A percentile compares a stretch with the other conserved stretches of the same genome.
These are phyloP conservation scores for Hiodon alosoides DNA, from an alignment of 2,113 vertebrate species.

Conservation along the genomic window DNA sequence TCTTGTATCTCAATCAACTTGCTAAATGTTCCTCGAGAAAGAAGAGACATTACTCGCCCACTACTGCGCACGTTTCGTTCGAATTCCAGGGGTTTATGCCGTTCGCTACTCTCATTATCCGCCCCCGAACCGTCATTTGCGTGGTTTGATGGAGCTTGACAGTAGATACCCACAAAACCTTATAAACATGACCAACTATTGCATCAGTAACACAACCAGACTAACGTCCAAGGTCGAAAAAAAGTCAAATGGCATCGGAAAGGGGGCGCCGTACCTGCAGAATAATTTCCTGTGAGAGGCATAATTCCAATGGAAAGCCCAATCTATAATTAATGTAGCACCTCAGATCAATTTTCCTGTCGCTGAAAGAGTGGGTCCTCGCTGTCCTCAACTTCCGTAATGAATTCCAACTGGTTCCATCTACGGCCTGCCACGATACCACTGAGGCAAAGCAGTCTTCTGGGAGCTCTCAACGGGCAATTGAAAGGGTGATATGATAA, in stretches of 20 bases:
- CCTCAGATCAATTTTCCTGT: slow-evolving; percentile 35
- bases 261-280: neutral
- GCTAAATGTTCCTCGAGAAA: too few relatives aligned
- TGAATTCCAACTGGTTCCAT: slow-evolving; percentile 26
- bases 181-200: neutral
- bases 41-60: too few relatives aligned
- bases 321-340: slow-evolving; percentile 44
- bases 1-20: too few relatives aligned
- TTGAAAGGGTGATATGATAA: neutral
- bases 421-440: slow-evolving; percentile 11
- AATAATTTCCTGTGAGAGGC: too few relatives aligned
- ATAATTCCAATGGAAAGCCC: slow-evolving; percentile 2
- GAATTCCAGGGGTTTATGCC: too few relatives aligned
- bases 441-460: neutral
- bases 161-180: too few relatives aligned
- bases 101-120: too few relatives aligned
- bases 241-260: neutral
- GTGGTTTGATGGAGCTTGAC: too few relatives aligned
- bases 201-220: neutral
- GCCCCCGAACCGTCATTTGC: too few relatives aligned
- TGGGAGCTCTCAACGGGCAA: neutral
- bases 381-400: slow-evolving; percentile 16
- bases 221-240: neutral
- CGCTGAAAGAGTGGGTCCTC: slow-evolving; percentile 31
- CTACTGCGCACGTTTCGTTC: too few relatives aligned